Evolutionary conservation across 2,888 invertebrate genomes (phyloP).

Genomic region (Venustoraphidia nigricollis): DNA sequence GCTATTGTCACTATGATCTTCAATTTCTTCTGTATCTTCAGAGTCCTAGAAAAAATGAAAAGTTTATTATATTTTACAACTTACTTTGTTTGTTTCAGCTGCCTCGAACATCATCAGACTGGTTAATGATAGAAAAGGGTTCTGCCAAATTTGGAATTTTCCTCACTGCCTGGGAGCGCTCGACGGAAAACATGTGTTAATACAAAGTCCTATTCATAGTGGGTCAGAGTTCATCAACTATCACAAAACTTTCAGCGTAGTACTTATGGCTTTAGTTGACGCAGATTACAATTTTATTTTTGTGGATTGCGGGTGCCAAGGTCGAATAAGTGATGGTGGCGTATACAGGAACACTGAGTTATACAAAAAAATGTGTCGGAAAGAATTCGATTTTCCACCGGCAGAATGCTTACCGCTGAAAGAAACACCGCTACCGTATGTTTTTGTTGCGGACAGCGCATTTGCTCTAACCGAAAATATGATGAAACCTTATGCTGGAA

Average conservation of each 20-base stretch:
- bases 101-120: slow-evolving; percentile 11
- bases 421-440: slow-evolving; percentile 7
- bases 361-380: slow-evolving; percentile 1
- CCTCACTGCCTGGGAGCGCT: too few species aligned
- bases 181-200: slow-evolving; percentile 13
- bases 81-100: slow-evolving; percentile 10
- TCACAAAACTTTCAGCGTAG: slow-evolving; percentile 13
- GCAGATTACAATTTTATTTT: slow-evolving; percentile 14
- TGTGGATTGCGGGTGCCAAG: slow-evolving; percentile 14
- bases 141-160: slow-evolving; percentile 12
- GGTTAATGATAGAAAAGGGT: slow-evolving; percentile 10
- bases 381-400: slow-evolving; percentile 6
- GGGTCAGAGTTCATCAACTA: slow-evolving; percentile 12
- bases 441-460: too few species aligned
- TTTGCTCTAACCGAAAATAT: too few species aligned
- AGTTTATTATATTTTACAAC: background rate
- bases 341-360: slow-evolving; percentile 9
- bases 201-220: slow-evolving; percentile 11
- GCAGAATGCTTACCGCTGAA: background rate
- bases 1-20: background rate
- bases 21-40: slow-evolving; percentile 1
- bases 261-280: slow-evolving; percentile 14
- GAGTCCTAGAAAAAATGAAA: slow-evolving; percentile 1
- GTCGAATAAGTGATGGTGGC: slow-evolving; percentile 14
- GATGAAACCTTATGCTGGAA: too few species aligned